Percentiles rank a stretch among this genome's conserved stretches.
phyloP scores from a whole-genome alignment of 1,140 invertebrate species.

The Drosophila busckii region DNA sequence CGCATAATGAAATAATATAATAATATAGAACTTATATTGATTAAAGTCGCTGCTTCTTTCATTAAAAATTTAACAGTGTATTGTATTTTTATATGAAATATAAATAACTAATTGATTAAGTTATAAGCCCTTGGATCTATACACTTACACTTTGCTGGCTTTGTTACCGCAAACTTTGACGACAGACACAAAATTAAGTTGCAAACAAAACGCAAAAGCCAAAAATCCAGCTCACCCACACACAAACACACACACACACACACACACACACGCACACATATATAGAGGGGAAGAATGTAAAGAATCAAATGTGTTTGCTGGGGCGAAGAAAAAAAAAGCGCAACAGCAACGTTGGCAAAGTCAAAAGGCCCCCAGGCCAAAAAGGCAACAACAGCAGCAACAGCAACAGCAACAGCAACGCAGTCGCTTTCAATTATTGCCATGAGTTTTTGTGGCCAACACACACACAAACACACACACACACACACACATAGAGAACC shows the following conservation, averaged over 20 bases:
- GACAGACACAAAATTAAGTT: slow-evolving; percentile 75
- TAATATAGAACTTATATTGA: too few relatives aligned
- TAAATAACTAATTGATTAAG: too few relatives aligned
- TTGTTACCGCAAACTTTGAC: slow-evolving; percentile 51
- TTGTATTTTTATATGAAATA: too few relatives aligned
- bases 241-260: slow-evolving; percentile 21
- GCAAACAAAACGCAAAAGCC: slow-evolving; percentile 50
- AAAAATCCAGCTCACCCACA: slow-evolving; percentile 26
- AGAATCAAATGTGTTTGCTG: slow-evolving; percentile 13
- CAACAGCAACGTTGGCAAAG: slow-evolving; percentile 30
- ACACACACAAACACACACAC: slow-evolving; percentile 36
- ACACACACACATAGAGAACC: slow-evolving; percentile 41
- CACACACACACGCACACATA: slow-evolving; percentile 6
- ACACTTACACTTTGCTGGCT: neutral
- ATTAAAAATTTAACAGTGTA: too few relatives aligned
- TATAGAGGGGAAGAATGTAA: slow-evolving; percentile 9
- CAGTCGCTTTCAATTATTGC: slow-evolving; percentile 48
- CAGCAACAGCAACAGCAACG: too few relatives aligned
- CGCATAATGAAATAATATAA: too few relatives aligned
- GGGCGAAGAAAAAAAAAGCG: slow-evolving; percentile 24
- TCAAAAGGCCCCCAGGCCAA: slow-evolving; percentile 17
- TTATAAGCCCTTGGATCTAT: too few relatives aligned
- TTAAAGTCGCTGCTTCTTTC: too few relatives aligned
- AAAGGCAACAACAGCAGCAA: too few relatives aligned
- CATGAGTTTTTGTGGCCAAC: slow-evolving; percentile 41